These are phyloP conservation scores for Thumatha senex DNA, from an alignment of 2,888 invertebrate species.

Conservation along the genomic window DNA sequence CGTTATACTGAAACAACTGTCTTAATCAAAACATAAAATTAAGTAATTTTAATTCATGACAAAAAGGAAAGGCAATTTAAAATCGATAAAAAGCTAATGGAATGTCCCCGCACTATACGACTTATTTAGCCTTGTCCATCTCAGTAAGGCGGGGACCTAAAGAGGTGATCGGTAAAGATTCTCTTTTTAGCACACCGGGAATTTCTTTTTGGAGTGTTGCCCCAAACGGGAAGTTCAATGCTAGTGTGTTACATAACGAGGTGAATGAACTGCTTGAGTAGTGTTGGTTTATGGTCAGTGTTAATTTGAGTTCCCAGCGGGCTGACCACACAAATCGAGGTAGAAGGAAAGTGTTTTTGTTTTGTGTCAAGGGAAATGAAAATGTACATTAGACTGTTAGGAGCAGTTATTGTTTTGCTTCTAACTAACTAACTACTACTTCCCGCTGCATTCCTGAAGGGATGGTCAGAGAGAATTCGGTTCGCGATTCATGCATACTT, in stretches of 20 bases:
- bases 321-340: neutral
- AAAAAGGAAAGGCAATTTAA: neutral
- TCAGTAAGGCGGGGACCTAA: slow-evolving; percentile 62
- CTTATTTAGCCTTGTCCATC: slow-evolving; percentile 61
- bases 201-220: slow-evolving; percentile 62
- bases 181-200: slow-evolving; percentile 58
- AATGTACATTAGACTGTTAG: neutral
- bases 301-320: slow-evolving; percentile 22
- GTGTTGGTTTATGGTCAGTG: slow-evolving; percentile 29
- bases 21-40: no score
- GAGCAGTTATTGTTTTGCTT: no score
- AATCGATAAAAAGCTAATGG: slow-evolving; percentile 3
- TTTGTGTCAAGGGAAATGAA: slow-evolving; percentile 7
- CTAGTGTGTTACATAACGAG: slow-evolving; percentile 47
- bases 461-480: no score
- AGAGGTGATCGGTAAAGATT: slow-evolving; percentile 60
- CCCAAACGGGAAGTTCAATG: slow-evolving; percentile 52
- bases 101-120: slow-evolving; percentile 30
- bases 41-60: no score
- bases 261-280: slow-evolving; percentile 52
- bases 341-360: slow-evolving; percentile 29
- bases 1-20: no score
- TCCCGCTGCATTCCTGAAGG: no score
- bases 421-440: no score
- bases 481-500: no score